Conservation (phyloP, 1,140 invertebrate genomes). For the Nephila pilipes region DNA sequence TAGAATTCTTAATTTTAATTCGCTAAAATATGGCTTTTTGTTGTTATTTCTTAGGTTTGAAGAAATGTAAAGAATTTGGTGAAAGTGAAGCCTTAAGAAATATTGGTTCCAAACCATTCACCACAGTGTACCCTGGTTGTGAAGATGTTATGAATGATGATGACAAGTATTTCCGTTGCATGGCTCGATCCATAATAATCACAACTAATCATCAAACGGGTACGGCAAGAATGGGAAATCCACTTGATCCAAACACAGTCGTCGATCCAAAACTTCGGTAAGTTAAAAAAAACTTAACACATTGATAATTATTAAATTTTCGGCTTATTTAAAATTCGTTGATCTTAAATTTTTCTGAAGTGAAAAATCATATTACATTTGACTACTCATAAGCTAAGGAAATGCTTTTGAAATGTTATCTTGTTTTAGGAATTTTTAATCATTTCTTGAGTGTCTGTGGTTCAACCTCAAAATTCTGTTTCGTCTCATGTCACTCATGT, state of each 20-base stretch:
- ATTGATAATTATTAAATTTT: too few species aligned
- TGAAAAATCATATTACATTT: too few species aligned
- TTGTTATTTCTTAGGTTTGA: conserved; percentile 35
- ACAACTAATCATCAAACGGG: conserved; percentile 87
- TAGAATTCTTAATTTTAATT: too few species aligned
- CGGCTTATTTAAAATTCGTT: too few species aligned
- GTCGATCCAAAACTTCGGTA: conserved; percentile 87
- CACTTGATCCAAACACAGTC: conserved; percentile 88
- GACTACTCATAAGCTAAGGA: too few species aligned
- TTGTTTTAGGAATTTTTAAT: too few species aligned
- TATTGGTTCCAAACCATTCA: conserved; percentile 89
- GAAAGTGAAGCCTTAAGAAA: conserved; percentile 69
- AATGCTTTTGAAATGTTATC: too few species aligned
- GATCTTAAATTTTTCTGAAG: too few species aligned
- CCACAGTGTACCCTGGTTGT: conserved; percentile 88
- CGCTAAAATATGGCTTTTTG: too few species aligned
- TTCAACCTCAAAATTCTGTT: too few species aligned
- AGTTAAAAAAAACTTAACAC: background rate
- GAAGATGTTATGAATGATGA: conserved; percentile 87
- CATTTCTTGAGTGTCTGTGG: too few species aligned
- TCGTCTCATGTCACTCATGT: too few species aligned
- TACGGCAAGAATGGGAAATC: conserved; percentile 91
- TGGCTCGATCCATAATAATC: conserved; percentile 90
- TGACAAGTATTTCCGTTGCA: conserved; percentile 92
- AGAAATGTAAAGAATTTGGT: conserved; percentile 36